Conservation (phyloP, 2,797 vertebrate species). For the Lemur catta region DNA sequence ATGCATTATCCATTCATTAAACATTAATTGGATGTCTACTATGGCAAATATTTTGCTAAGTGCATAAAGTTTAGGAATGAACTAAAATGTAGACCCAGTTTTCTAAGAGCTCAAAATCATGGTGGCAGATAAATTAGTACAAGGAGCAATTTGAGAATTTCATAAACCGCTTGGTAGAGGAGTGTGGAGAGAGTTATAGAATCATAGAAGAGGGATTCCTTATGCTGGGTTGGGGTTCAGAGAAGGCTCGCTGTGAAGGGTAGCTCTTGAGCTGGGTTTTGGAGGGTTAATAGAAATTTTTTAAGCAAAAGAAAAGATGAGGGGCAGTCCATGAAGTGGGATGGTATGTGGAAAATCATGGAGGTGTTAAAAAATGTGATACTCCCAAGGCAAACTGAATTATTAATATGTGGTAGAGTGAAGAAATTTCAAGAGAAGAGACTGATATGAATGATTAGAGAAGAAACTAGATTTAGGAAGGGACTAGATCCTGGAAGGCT, state of each 20-base stretch:
- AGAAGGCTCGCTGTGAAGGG: background rate
- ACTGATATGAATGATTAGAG: background rate
- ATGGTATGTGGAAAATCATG: background rate
- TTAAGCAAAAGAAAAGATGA: background rate
- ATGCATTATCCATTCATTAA: background rate
- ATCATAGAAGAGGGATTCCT: background rate
- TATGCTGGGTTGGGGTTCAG: background rate
- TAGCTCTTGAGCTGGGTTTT: background rate
- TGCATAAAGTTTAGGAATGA: background rate
- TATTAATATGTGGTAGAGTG: background rate
- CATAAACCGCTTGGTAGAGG: background rate
- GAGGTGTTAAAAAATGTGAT: background rate
- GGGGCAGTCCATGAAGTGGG: rapidly evolving
- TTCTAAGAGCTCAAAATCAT: background rate
- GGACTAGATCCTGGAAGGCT: background rate
- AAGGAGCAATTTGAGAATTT: background rate
- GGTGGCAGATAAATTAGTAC: background rate
- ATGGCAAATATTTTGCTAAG: background rate
- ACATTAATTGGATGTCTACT: background rate
- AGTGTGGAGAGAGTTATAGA: background rate
- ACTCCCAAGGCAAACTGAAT: background rate
- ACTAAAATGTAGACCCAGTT: background rate
- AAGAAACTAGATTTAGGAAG: background rate
- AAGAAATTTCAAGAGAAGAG: background rate
- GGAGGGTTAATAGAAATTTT: background rate